These are phyloP conservation scores for Galerucella pusilla DNA, from an alignment of 2,888 invertebrate genomes.

Conservation along the genomic window DNA sequence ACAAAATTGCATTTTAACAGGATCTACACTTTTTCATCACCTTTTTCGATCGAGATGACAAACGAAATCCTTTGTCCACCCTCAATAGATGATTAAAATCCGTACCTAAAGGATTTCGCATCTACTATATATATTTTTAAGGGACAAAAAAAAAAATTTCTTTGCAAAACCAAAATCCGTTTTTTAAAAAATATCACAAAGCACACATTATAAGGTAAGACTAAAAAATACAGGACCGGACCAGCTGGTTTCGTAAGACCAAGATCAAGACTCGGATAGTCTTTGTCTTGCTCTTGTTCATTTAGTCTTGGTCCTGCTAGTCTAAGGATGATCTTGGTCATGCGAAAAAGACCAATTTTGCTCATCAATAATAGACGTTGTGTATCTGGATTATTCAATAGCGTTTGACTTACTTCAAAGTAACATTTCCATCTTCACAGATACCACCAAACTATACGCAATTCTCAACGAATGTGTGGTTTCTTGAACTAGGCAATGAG, in stretches of 20 bases:
- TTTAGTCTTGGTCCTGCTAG: too few relatives aligned
- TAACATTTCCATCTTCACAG: too few relatives aligned
- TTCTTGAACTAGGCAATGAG: too few relatives aligned
- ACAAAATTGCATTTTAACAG: constrained; percentile 41
- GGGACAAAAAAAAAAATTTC: constrained; percentile 31
- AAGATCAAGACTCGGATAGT: too few relatives aligned
- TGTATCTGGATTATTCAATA: too few relatives aligned
- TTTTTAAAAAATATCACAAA: constrained; percentile 29
- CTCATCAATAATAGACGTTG: too few relatives aligned
- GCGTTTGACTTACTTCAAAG: too few relatives aligned
- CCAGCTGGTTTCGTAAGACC: background rate
- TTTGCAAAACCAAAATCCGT: constrained; percentile 33
- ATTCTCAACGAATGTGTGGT: too few relatives aligned
- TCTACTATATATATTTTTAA: constrained; percentile 30
- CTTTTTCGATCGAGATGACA: constrained; percentile 45
- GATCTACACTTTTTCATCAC: constrained; percentile 46
- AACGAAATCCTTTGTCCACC: constrained; percentile 45
- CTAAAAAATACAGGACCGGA: background rate
- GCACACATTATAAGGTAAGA: constrained; percentile 22
- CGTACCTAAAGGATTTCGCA: constrained; percentile 47
- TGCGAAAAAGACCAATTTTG: too few relatives aligned
- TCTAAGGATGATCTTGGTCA: too few relatives aligned
- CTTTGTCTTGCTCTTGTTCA: too few relatives aligned
- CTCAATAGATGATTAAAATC: constrained; percentile 41
- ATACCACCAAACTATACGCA: too few relatives aligned